These are phyloP conservation scores for Colinus virginianus DNA, from an alignment of 2,113 vertebrate species.

Conservation along the genomic window DNA sequence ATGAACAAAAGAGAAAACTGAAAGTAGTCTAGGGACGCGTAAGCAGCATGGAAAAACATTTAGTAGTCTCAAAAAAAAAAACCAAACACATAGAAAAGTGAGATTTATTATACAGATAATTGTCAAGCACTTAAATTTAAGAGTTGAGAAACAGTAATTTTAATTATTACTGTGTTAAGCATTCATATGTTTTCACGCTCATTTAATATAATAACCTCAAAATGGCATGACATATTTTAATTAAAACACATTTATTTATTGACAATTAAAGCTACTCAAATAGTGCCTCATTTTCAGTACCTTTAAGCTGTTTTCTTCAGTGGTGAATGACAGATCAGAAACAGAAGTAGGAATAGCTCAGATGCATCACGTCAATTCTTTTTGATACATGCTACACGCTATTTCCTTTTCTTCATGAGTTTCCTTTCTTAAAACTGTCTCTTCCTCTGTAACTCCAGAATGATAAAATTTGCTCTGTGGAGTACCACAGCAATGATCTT, in stretches of 20 bases:
- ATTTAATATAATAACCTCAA: neutral
- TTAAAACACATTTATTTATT: conserved; percentile 39
- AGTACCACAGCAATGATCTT: neutral
- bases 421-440: neutral
- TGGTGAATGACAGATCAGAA: neutral
- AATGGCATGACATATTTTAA: conserved; percentile 20
- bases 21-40: neutral
- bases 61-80: neutral
- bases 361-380: fast-evolving
- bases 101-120: conserved; percentile 31
- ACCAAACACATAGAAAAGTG: neutral
- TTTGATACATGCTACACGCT: neutral
- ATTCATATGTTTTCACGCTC: neutral
- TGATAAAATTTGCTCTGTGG: neutral
- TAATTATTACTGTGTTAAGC: conserved; percentile 12
- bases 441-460: neutral
- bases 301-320: neutral
- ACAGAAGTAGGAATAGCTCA: neutral
- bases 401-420: neutral
- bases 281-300: neutral
- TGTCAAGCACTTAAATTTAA: conserved; percentile 25
- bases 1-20: neutral
- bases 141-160: conserved; percentile 26
- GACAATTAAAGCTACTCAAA: neutral
- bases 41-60: neutral